A percentile compares a stretch with the other conserved stretches of the same genome.
Conservation (phyloP, 2,888 invertebrate genomes). For the Orthosia incerta region DNA sequence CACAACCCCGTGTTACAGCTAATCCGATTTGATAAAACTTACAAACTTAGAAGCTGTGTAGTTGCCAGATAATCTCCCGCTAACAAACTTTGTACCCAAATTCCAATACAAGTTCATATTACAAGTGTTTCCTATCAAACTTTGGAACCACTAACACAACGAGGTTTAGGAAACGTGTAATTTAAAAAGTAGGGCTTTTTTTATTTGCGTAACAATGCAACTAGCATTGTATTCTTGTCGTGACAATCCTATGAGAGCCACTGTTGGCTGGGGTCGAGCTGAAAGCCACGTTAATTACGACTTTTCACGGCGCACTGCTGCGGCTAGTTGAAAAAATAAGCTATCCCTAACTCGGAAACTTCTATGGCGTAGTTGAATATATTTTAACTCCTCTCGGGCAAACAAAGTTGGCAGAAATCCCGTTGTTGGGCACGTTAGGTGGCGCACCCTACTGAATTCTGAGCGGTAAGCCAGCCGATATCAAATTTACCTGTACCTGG, state of each 20-base stretch:
- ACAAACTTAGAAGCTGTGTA: slow-evolving; percentile 45
- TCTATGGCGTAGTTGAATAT: slow-evolving; percentile 70
- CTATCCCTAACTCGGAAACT: slow-evolving; percentile 66
- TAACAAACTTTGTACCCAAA: slow-evolving; percentile 41
- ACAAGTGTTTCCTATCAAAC: slow-evolving; percentile 47
- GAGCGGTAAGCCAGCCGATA: slow-evolving; percentile 36
- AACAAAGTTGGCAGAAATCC: slow-evolving; percentile 64
- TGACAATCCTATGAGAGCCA: slow-evolving; percentile 79
- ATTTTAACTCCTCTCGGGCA: slow-evolving; percentile 70
- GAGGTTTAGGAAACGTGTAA: slow-evolving; percentile 18
- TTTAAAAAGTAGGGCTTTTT: slow-evolving; percentile 57
- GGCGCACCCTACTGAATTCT: slow-evolving; percentile 46
- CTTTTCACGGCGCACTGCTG: slow-evolving; percentile 74
- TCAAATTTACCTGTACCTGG: slow-evolving; percentile 51
- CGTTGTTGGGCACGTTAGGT: slow-evolving; percentile 51
- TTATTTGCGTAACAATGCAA: slow-evolving; percentile 74
- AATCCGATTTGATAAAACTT: slow-evolving; percentile 57
- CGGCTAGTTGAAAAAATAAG: slow-evolving; percentile 79
- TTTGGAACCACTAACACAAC: slow-evolving; percentile 45
- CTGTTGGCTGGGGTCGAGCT: slow-evolving; percentile 71
- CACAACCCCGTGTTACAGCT: slow-evolving; percentile 35
- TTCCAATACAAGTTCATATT: slow-evolving; percentile 42
- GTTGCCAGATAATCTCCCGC: slow-evolving; percentile 45
- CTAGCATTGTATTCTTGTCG: slow-evolving; percentile 74
- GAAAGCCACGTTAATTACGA: slow-evolving; percentile 85